A percentile compares a stretch with the other conserved stretches of the same genome.
Conservation (phyloP, 2,888 invertebrate genomes). For the Drosophila helvetica region DNA sequence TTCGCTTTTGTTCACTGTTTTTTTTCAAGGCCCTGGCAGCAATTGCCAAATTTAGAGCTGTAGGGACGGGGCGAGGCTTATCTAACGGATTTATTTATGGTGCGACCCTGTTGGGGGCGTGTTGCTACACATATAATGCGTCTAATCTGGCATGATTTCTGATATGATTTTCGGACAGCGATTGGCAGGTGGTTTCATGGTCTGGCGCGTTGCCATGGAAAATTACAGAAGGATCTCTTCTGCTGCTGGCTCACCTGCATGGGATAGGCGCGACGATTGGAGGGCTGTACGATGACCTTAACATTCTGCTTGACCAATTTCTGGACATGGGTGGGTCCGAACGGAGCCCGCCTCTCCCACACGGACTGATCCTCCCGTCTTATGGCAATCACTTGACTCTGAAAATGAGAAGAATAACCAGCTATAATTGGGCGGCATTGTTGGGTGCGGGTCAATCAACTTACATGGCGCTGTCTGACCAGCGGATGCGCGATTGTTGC, state of each 20-base stretch:
- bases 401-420: conserved; percentile 27
- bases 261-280: conserved; percentile 98
- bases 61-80: conserved; percentile 47
- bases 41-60: conserved; percentile 56
- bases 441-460: conserved; percentile 40
- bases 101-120: conserved; percentile 44
- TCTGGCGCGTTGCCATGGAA: conserved; percentile 23
- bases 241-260: conserved; percentile 89
- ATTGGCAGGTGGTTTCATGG: background rate
- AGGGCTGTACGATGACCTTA: conserved; percentile 98
- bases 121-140: conserved; percentile 19
- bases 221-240: background rate
- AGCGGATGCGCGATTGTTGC: conserved; percentile 65
- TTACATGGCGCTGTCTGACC: conserved; percentile 81
- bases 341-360: conserved; percentile 97
- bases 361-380: conserved; percentile 96
- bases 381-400: conserved; percentile 91
- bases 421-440: background rate
- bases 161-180: conserved; percentile 34
- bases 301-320: conserved; percentile 94
- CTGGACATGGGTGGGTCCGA: conserved; percentile 95
- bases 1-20: conserved; percentile 32
- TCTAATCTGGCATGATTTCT: conserved; percentile 13
- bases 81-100: conserved; percentile 59
- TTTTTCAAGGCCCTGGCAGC: conserved; percentile 54